Base-by-base conservation (phyloP, 2,888 invertebrate genomes). In the Lasioglossum leucozonium region DNA sequence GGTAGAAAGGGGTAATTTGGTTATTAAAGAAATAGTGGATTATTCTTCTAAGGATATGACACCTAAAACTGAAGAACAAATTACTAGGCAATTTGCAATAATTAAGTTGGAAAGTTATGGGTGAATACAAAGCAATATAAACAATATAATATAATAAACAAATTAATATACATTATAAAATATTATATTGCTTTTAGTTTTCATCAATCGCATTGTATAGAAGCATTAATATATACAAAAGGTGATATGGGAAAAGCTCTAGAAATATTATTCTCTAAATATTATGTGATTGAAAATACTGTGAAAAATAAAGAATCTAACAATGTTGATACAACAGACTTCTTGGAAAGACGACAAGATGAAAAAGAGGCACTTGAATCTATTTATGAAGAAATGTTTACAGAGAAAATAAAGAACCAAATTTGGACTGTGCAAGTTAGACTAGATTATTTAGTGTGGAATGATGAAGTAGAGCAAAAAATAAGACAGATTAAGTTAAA, bases 361-460 rank as follows among this genome's bases (percentile, higher is more conserved):
- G 98, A 98, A 92, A 97, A 96, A 94, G 96, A 96, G 86, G 97
- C 97, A 0, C 94, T 98, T 51, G 96, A 97, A 94, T 97, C 98
- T 26, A 98, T 98, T 87, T 98, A 98, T 91, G 98, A 97, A 83
- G 95, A 96, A 47, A 95, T 96, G 47, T 98, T 97, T 93, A 96
- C 95, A 91, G 97, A 97, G 85, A 97, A 97, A 93, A 97, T 97
- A 79, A 95, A 96, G 78, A 96, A 97, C 95, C 92, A 94, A 55
- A 96, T 98, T 30, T 98, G 98, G 98, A 96, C 95, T 86, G 95
- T 98, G 0, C 96, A 96, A 91, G 95, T 98, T 80, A 96, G 96
- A 91, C 94, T 97, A 81, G 96, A 97, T 90, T 97, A 97, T 93
- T 93, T 98, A 90, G 95, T 97, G 2, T 95, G 95, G 93, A 93